These are phyloP conservation scores for Leptinotarsa rubiginosa DNA, from an alignment of 2,888 invertebrate genomes.

Conservation along the genomic window DNA sequence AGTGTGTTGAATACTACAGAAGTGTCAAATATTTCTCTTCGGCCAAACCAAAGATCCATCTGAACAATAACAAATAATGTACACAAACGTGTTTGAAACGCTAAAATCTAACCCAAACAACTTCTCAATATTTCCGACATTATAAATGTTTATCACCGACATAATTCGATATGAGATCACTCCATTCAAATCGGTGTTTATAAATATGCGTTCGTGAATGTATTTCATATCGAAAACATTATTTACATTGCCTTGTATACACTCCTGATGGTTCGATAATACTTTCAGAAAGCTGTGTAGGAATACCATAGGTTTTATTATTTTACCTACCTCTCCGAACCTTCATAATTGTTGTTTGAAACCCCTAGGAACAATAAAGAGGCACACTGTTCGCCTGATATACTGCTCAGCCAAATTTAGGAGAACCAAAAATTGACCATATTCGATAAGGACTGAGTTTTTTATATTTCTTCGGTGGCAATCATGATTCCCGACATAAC, in stretches of 20 bases:
- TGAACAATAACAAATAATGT: too few relatives aligned
- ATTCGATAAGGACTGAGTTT: too few relatives aligned
- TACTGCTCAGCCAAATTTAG: conserved; percentile 2
- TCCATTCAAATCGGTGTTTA: conserved; percentile 19
- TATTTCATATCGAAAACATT: conserved; percentile 28
- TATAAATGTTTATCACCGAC: conserved; percentile 13
- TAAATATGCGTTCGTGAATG: conserved; percentile 22
- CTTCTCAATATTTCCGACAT: conserved; percentile 9
- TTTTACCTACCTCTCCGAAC: conserved; percentile 26
- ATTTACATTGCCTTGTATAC: conserved; percentile 30
- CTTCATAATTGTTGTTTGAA: conserved; percentile 18
- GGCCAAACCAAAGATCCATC: neutral
- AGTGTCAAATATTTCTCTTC: too few relatives aligned
- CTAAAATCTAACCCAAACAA: neutral
- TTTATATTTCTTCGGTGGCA: too few relatives aligned
- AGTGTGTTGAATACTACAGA: too few relatives aligned
- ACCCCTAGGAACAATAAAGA: conserved; percentile 16
- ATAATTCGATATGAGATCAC: conserved; percentile 20
- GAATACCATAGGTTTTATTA: conserved; percentile 29
- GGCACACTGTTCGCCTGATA: neutral
- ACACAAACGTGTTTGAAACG: neutral
- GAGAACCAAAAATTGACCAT: neutral
- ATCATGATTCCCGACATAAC: too few relatives aligned
- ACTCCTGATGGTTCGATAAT: conserved; percentile 23
- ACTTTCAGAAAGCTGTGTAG: conserved; percentile 22